These are phyloP conservation scores for Chelon labrosus DNA, from an alignment of 2,797 vertebrate genomes.

Conservation along the genomic window DNA sequence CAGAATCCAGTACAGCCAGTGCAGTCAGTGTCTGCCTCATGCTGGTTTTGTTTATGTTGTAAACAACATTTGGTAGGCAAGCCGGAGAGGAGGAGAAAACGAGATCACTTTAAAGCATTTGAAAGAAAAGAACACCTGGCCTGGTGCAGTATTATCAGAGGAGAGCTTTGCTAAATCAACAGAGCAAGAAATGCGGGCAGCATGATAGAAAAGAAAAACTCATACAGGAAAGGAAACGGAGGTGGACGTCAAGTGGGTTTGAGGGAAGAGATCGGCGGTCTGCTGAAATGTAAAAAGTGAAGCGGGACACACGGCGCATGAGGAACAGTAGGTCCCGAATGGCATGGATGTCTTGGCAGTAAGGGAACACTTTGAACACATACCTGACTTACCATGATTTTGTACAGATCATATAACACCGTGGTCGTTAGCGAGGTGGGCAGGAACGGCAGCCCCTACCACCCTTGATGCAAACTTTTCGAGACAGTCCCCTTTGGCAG, in stretches of 20 bases:
- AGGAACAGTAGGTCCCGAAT: conserved; percentile 22
- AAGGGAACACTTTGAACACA: conserved; percentile 22
- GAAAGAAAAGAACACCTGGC: neutral
- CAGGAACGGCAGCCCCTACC: too few relatives aligned
- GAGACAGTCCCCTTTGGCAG: too few relatives aligned
- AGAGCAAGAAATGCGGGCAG: neutral
- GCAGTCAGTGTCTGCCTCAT: neutral
- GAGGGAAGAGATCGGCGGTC: neutral
- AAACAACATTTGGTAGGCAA: conserved; percentile 11
- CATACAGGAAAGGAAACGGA: neutral
- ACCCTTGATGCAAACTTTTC: too few relatives aligned
- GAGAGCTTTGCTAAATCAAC: conserved; percentile 1
- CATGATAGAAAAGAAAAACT: neutral
- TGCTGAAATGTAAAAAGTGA: conserved; percentile 2
- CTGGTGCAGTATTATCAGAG: neutral
- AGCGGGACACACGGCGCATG: neutral
- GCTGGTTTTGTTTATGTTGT: conserved; percentile 14
- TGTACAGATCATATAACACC: conserved; percentile 25
- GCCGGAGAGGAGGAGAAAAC: neutral
- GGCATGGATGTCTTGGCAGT: conserved; percentile 25
- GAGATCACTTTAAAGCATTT: neutral
- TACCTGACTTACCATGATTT: conserved; percentile 26
- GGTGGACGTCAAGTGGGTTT: neutral
- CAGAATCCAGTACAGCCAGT: neutral
- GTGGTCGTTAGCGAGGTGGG: neutral